These are phyloP conservation scores for Machimus atricapillus DNA, from an alignment of 2,888 invertebrate species.

Conservation along the genomic window DNA sequence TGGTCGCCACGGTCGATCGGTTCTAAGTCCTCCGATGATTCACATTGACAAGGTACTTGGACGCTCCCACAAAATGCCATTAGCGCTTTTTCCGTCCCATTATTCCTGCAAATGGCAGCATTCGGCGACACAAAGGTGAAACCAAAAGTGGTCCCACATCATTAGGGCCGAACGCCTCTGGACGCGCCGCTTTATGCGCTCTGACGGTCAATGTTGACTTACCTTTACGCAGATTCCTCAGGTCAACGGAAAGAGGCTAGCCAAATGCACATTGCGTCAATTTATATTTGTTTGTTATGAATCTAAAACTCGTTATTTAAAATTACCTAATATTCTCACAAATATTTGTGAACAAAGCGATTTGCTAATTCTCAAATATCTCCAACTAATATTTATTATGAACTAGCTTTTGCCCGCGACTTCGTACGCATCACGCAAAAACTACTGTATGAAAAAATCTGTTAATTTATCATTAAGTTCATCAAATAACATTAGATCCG, in stretches of 20 bases:
- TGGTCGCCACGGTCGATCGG: constrained; percentile 9
- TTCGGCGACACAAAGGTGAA: not conserved
- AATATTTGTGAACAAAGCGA: not conserved
- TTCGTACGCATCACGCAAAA: no score
- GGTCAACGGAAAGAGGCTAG: not conserved
- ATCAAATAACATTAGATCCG: no score
- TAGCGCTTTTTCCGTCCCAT: constrained; percentile 16
- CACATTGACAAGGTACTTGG: constrained; percentile 4
- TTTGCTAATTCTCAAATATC: no score
- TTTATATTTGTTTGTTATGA: not conserved
- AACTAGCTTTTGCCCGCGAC: no score
- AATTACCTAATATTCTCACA: not conserved
- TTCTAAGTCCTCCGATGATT: constrained; percentile 18
- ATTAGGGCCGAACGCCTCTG: not conserved
- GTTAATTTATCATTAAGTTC: no score
- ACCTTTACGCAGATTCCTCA: not conserved
- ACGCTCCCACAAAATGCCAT: constrained; percentile 26
- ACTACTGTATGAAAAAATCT: no score
- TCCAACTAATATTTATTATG: no score
- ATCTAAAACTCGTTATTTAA: not conserved
- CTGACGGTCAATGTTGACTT: constrained; percentile 1
- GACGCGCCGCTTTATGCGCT: not conserved
- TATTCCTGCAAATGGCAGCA: not conserved
- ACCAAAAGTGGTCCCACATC: not conserved
- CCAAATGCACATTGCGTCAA: not conserved